Evolutionary conservation across 1,140 invertebrate species (phyloP).

Genomic region (Cecropterus lyciades): DNA sequence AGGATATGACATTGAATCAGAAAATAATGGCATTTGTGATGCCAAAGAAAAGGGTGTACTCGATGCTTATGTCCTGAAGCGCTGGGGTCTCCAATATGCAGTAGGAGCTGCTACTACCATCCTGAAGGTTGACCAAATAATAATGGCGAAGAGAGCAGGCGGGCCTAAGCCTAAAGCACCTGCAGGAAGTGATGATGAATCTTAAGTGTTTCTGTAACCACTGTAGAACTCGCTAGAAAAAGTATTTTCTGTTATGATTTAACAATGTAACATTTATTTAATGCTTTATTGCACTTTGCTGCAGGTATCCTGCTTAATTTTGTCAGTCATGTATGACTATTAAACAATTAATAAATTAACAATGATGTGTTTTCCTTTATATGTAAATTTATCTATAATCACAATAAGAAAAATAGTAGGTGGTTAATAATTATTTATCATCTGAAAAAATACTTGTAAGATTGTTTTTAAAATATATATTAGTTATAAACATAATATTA

Average conservation of each 20-base stretch:
- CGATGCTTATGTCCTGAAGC: slow-evolving; percentile 95
- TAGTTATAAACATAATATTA: no score
- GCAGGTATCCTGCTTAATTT: slow-evolving; percentile 8
- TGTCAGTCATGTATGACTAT: slow-evolving; percentile 11
- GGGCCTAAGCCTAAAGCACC: slow-evolving; percentile 93
- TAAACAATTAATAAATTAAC: slow-evolving; percentile 11
- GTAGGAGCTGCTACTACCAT: slow-evolving; percentile 96
- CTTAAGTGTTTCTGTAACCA: slow-evolving; percentile 50
- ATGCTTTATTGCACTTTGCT: slow-evolving; percentile 25
- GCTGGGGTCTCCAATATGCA: slow-evolving; percentile 98
- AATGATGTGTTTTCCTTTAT: slow-evolving; percentile 2
- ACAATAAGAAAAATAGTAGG: no score
- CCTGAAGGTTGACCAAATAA: slow-evolving; percentile 98
- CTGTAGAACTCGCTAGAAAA: slow-evolving; percentile 31
- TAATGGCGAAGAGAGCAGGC: slow-evolving; percentile 98
- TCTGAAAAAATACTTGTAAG: no score
- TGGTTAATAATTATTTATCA: no score
- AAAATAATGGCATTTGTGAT: slow-evolving; percentile 89
- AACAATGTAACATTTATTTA: slow-evolving; percentile 18
- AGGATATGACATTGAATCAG: slow-evolving; percentile 95
- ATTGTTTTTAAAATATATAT: no score
- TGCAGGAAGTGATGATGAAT: slow-evolving; percentile 90
- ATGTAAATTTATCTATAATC: no score
- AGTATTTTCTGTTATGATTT: slow-evolving; percentile 35
- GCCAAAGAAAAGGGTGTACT: slow-evolving; percentile 90